A percentile compares a stretch with the other conserved stretches of the same genome.
These are phyloP conservation scores for Drosophila gunungcola DNA, from an alignment of 1,140 invertebrate genomes.

Conservation along the genomic window DNA sequence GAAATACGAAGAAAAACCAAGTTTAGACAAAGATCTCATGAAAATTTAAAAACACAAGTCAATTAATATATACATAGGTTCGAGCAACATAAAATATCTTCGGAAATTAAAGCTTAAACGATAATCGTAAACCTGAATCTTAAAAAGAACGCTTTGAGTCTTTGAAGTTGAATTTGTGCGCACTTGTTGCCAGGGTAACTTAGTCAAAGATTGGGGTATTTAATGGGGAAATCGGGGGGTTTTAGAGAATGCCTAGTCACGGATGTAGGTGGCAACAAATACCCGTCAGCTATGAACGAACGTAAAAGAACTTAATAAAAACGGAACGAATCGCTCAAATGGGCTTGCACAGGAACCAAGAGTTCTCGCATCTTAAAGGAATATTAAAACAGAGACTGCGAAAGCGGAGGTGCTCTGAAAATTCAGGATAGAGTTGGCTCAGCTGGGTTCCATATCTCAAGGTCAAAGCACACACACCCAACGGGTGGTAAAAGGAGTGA, in stretches of 20 bases:
- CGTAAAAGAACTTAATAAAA: slow-evolving; percentile 38
- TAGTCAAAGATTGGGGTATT: slow-evolving; percentile 5
- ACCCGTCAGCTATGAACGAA: slow-evolving; percentile 56
- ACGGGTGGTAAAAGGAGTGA: not conserved
- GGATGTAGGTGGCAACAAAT: slow-evolving; percentile 71
- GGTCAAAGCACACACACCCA: slow-evolving; percentile 51
- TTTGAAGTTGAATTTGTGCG: slow-evolving; percentile 42
- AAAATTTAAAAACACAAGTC: not conserved
- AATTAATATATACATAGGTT: too few relatives aligned
- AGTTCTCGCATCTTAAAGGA: slow-evolving; percentile 57
- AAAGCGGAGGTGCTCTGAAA: slow-evolving; percentile 9
- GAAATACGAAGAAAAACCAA: not conserved
- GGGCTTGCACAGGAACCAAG: slow-evolving; percentile 17
- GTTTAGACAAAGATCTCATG: too few relatives aligned
- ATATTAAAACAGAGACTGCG: slow-evolving; percentile 70
- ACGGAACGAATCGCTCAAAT: slow-evolving; percentile 42
- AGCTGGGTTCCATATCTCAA: slow-evolving; percentile 62
- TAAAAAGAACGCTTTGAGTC: slow-evolving; percentile 22
- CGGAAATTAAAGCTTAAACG: too few relatives aligned
- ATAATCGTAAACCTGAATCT: slow-evolving; percentile 5
- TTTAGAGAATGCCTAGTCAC: slow-evolving; percentile 39
- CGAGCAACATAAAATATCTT: too few relatives aligned
- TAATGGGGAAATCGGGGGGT: not conserved
- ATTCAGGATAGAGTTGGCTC: slow-evolving; percentile 28
- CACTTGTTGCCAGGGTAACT: slow-evolving; percentile 47